Evolutionary conservation across 2,113 vertebrate species (phyloP).

Genomic region (Oncorhynchus nerka): DNA sequence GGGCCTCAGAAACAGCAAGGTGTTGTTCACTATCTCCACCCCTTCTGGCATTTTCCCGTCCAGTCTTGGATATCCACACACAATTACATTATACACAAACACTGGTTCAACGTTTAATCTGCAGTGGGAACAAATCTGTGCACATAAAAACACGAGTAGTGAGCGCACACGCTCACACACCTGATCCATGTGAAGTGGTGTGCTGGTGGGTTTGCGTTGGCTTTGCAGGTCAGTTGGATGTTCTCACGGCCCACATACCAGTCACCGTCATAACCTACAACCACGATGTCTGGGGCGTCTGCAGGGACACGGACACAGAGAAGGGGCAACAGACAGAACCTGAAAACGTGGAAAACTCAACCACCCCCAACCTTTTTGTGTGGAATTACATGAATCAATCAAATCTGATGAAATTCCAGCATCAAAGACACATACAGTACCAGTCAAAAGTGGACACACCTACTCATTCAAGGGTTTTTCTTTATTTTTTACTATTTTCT

Average conservation of each 20-base stretch:
- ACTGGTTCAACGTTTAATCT: background rate
- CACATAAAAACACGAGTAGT: background rate
- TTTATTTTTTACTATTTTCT: no score
- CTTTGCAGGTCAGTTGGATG: conserved; percentile 91
- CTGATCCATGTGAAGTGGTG: conserved; percentile 81
- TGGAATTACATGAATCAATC: no score
- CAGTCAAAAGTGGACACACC: no score
- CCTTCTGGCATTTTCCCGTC: conserved; percentile 91
- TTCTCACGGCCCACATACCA: conserved; percentile 91
- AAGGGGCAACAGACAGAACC: background rate
- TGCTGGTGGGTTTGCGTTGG: conserved; percentile 90
- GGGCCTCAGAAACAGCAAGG: conserved; percentile 87
- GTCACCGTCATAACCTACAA: conserved; percentile 93
- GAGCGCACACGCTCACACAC: conserved; percentile 48
- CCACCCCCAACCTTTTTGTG: no score
- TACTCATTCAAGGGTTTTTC: no score
- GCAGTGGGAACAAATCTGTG: background rate
- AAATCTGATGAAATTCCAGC: no score
- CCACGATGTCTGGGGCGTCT: conserved; percentile 93
- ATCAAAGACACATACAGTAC: no score
- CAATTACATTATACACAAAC: background rate
- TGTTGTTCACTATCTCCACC: conserved; percentile 85
- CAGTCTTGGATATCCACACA: conserved; percentile 72
- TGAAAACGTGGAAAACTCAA: background rate
- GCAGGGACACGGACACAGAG: conserved; percentile 14